Evolutionary conservation across 1,140 invertebrate species (phyloP), one percentile per base, ranked within the genome.

Genomic region (Drosophila fuyamai): DNA sequence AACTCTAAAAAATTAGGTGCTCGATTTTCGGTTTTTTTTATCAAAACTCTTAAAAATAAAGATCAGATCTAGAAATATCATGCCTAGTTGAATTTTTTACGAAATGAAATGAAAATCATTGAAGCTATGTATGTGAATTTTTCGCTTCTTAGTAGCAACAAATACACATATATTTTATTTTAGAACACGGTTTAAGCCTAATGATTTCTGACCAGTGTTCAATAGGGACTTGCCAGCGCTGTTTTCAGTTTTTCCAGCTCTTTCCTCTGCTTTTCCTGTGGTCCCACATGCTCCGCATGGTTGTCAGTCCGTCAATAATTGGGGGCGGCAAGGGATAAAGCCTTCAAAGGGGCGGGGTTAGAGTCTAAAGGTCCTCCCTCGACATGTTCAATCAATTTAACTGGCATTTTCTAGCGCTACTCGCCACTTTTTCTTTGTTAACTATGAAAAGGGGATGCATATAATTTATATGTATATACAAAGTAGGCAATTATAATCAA

Each of bases 341-440:
- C 18, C 16, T n/a, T 13, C 12, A 29, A 43, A 32, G 16, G n/a
- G 27, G 16, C 27, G 10, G 43, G 13, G 40, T 35, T 16, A 8
- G 75, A 68, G 43, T 46, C 13, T 18, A 74, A 66, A 68, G 75
- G 58, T 58, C 48, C 55, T 23, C 41, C n/a, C 29, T 14, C 73
- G 67, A 60, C 63, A 57, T 75, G 63, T 67, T 84, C 79, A 86
- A 85, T 85, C 82, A 75, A 74, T 62, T 74, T 67, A 38, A 66
- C 53, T 71, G 82, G 55, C 81, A 44, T 66, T 65, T 70, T 71
- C 59, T 59, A 51, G 46, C 38, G 53, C 50, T 16, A 57, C 32
- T 29, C 36, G 35, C 54, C 38, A 36, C 35, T 46, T 48, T 48
- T 38, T 54, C 65, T 76, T 58, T 79, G 55, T 48, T 41, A 48